Conservation (phyloP, 2,113 vertebrate species). For the Scolopax mira region DNA sequence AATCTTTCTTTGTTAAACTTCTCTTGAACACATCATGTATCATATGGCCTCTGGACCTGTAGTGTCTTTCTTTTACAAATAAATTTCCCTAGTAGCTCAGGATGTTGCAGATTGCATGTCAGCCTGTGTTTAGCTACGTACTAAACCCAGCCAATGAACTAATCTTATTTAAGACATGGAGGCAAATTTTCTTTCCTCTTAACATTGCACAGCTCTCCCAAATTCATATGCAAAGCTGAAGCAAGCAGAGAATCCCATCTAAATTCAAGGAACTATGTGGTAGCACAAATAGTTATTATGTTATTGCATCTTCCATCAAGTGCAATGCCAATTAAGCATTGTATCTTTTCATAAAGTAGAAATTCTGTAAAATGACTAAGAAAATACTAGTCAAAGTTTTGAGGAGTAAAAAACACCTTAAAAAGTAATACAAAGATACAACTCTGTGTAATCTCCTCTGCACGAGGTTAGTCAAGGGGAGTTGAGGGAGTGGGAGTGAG, state of each 20-base stretch:
- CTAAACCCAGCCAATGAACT: neutral
- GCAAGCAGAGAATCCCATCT: neutral
- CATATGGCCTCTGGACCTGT: neutral
- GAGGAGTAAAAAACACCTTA: neutral
- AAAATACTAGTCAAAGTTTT: neutral
- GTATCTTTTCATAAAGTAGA: neutral
- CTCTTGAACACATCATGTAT: neutral
- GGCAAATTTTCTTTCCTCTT: neutral
- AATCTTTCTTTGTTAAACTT: neutral
- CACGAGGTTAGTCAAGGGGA: neutral
- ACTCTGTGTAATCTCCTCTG: neutral
- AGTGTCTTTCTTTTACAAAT: neutral
- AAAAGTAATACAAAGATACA: neutral
- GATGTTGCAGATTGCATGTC: neutral
- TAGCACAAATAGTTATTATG: neutral
- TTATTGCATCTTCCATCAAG: neutral
- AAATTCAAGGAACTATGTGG: neutral
- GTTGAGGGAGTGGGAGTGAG: neutral
- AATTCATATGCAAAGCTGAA: neutral
- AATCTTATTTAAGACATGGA: neutral
- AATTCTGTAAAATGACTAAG: neutral
- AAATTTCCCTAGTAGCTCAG: neutral
- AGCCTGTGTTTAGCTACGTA: neutral
- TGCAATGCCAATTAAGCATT: neutral
- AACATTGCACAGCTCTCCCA: neutral